Conservation (phyloP, 1,140 invertebrate genomes). For the Lucilia sericata region DNA sequence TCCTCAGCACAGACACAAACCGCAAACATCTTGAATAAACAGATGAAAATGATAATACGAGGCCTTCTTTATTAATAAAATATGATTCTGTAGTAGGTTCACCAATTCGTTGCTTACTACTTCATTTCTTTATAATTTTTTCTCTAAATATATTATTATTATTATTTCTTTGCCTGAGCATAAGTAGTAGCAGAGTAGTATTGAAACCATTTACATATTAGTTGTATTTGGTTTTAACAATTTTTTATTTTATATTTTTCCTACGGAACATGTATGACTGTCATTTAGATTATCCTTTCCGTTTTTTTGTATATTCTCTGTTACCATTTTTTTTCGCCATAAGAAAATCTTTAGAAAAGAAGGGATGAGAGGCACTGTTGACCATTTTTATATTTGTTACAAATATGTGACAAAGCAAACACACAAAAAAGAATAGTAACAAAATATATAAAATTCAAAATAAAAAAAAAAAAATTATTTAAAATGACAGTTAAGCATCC, state of each 20-base stretch:
- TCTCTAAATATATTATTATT: not conserved
- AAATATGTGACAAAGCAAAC: conserved; percentile 17
- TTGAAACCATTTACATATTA: conserved; percentile 29
- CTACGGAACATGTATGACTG: conserved; percentile 11
- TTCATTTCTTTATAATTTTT: no score
- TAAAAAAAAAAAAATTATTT: not conserved
- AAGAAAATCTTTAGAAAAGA: not conserved
- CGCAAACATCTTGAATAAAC: no score
- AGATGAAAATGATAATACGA: no score
- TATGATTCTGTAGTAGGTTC: no score
- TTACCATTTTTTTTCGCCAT: not conserved
- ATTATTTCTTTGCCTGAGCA: not conserved
- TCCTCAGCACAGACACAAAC: no score
- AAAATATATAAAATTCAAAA: not conserved
- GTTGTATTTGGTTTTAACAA: not conserved
- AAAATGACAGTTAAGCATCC: conserved; percentile 29
- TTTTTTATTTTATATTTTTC: not conserved
- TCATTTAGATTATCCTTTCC: conserved; percentile 23
- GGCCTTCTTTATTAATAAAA: no score
- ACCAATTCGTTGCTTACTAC: no score
- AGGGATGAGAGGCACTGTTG: not conserved
- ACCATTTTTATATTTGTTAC: conserved; percentile 29
- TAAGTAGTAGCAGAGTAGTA: conserved; percentile 11
- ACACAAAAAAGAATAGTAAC: not conserved
- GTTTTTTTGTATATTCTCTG: not conserved